Percentiles rank a stretch among this genome's conserved stretches.
These are phyloP conservation scores for Caenorhabditis sp. DNA, from an alignment of 2,888 invertebrate genomes.

Conservation along the genomic window DNA sequence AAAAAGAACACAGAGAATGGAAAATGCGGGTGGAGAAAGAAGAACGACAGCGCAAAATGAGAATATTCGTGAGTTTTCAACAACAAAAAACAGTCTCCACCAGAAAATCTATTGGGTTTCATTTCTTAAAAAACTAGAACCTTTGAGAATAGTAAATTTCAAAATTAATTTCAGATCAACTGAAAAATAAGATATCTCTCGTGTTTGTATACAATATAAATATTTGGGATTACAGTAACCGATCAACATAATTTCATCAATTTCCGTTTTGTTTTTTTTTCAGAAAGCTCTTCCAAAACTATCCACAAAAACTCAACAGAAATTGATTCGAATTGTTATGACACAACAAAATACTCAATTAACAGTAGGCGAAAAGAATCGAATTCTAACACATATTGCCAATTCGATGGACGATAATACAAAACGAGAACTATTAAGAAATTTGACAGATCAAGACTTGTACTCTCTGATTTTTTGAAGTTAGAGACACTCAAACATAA, in stretches of 20 bases:
- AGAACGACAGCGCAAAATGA: conserved; percentile 23
- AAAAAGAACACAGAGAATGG: conserved; percentile 34
- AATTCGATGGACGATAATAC: conserved; percentile 27
- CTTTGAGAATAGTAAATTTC: too few species aligned
- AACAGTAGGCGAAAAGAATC: conserved; percentile 35
- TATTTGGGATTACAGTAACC: too few species aligned
- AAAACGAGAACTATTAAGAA: conserved; percentile 22
- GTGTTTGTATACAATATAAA: too few species aligned
- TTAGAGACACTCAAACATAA: not conserved
- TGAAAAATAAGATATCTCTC: too few species aligned
- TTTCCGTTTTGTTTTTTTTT: conserved; percentile 3
- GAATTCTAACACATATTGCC: conserved; percentile 34
- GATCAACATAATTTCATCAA: too few species aligned
- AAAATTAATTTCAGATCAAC: too few species aligned
- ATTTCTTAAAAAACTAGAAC: not conserved
- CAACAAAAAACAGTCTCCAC: not conserved
- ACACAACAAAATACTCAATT: conserved; percentile 38
- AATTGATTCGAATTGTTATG: conserved; percentile 40
- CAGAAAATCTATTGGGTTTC: not conserved
- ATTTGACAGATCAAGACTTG: conserved; percentile 27
- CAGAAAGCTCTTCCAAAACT: conserved; percentile 41
- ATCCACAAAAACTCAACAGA: conserved; percentile 34
- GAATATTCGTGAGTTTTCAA: conserved; percentile 31
- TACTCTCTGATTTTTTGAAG: conserved; percentile 31
- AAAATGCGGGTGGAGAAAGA: conserved; percentile 32